Conservation (phyloP, 2,113 vertebrate genomes). For the Piaya cayana region DNA sequence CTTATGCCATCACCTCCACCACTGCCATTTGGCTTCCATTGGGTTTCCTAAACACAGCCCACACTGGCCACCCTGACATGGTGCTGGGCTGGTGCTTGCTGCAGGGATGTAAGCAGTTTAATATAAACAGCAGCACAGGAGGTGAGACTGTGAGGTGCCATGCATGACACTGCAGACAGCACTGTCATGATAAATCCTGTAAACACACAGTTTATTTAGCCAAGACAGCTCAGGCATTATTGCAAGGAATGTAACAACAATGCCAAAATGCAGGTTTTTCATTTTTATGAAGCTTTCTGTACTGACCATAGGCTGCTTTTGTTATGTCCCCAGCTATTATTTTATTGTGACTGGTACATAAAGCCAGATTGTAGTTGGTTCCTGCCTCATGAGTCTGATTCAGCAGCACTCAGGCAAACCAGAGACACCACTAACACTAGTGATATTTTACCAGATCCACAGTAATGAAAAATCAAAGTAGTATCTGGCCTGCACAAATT, state of each 20-base stretch:
- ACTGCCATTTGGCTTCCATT: background rate
- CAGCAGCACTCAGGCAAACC: background rate
- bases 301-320: background rate
- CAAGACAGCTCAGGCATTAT: background rate
- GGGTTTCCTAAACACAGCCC: background rate
- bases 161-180: background rate
- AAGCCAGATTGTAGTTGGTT: background rate
- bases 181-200: background rate
- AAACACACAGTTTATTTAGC: background rate
- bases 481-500: background rate
- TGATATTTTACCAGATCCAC: background rate
- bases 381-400: background rate
- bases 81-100: background rate
- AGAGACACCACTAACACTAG: background rate
- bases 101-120: no score
- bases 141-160: background rate
- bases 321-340: background rate
- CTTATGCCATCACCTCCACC: background rate
- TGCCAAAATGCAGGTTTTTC: background rate
- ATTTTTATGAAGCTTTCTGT: background rate
- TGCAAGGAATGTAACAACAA: background rate
- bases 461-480: background rate
- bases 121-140: background rate
- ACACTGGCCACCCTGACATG: background rate
- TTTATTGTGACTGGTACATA: background rate